phyloP scores from a whole-genome alignment of 2,797 vertebrate species.

The Anomalospiza imberbis region DNA sequence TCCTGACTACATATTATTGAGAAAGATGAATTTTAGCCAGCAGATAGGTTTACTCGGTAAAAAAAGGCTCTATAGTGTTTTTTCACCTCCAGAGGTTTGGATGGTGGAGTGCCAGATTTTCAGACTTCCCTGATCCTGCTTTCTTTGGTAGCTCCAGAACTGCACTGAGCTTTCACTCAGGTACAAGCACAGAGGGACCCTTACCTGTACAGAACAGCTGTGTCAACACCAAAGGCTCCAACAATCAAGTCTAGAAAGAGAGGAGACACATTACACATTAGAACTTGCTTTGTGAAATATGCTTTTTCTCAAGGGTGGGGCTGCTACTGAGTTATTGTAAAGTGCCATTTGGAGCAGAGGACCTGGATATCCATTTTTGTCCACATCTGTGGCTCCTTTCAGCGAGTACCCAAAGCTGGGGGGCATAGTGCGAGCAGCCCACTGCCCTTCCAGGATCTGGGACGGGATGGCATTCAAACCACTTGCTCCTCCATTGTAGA shows the following conservation, averaged over 20 bases:
- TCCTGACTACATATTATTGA: background rate
- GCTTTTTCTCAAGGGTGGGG: background rate
- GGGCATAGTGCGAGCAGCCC: constrained; percentile 89
- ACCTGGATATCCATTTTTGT: constrained; percentile 96
- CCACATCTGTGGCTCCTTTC: constrained; percentile 91
- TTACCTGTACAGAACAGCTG: constrained; percentile 88
- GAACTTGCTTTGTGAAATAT: too few species aligned
- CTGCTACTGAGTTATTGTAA: background rate
- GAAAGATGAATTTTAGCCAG: background rate
- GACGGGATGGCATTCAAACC: constrained; percentile 82
- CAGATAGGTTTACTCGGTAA: background rate
- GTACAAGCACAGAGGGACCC: background rate
- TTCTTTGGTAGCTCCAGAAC: background rate
- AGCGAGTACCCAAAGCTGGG: constrained; percentile 94
- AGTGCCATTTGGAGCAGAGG: background rate
- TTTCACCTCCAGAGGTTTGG: background rate
- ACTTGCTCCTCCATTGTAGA: constrained; percentile 85
- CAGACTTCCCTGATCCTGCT: background rate
- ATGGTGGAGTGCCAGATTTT: background rate
- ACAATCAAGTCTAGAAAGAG: constrained; percentile 84
- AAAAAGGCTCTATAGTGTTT: background rate
- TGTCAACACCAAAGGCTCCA: constrained; percentile 89
- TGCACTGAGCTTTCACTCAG: background rate
- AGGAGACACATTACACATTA: background rate
- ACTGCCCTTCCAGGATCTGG: constrained; percentile 87